phyloP scores from a whole-genome alignment of 2,888 invertebrate genomes.

The Petrolisthes manimaculis region DNA sequence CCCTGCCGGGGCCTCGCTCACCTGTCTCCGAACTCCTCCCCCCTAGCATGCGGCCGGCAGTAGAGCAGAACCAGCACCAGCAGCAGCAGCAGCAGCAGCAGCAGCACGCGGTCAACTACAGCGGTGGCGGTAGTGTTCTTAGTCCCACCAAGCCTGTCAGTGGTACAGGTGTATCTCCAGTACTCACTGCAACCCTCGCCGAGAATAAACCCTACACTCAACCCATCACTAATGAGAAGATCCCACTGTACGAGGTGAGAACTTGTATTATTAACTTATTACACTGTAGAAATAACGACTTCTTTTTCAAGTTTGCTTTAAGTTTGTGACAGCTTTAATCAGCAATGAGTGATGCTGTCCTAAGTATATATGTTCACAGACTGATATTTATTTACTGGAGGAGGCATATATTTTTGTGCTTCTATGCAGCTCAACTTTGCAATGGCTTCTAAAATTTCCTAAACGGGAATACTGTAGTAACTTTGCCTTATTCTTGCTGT shows the following conservation, averaged over 20 bases:
- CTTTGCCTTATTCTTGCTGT: too few species aligned
- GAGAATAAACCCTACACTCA: constrained; percentile 46
- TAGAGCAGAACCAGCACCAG: not conserved
- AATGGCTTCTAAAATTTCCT: too few species aligned
- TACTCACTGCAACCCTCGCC: constrained; percentile 58
- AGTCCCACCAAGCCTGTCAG: constrained; percentile 37
- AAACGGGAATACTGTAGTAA: too few species aligned
- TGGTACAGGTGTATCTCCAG: constrained; percentile 40
- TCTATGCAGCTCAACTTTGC: too few species aligned
- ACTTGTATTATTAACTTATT: too few species aligned
- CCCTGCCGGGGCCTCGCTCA: constrained; percentile 52
- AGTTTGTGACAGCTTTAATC: too few species aligned
- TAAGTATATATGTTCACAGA: too few species aligned
- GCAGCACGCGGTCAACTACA: not conserved
- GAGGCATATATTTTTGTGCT: too few species aligned
- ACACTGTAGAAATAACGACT: too few species aligned
- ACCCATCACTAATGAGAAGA: constrained; percentile 42
- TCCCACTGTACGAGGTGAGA: constrained; percentile 63
- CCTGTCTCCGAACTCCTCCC: constrained; percentile 61
- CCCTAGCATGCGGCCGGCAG: constrained; percentile 21
- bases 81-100: not conserved
- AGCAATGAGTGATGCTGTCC: too few species aligned
- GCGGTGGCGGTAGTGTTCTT: not conserved
- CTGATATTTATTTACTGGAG: too few species aligned
- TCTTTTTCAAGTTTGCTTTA: too few species aligned